Evolutionary conservation across 2,888 invertebrate species (phyloP).

Genomic region (Hofmannophila pseudospretella): DNA sequence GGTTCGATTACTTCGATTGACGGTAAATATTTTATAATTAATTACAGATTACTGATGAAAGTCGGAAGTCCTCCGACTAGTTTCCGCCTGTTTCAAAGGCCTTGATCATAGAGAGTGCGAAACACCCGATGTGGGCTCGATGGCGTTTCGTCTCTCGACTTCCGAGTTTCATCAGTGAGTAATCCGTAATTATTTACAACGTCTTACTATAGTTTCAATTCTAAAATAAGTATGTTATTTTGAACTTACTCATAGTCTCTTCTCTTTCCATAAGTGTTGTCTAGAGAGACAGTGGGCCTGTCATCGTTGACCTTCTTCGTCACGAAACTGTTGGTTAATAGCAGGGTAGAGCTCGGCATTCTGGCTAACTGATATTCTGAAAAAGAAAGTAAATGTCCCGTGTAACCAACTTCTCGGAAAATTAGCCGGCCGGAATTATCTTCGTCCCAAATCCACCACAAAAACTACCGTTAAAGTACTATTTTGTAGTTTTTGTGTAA

Average conservation of each 20-base stretch:
- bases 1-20: too few species aligned
- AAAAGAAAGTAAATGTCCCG: background rate
- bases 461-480: background rate
- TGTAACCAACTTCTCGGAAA: background rate
- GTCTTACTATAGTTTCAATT: too few species aligned
- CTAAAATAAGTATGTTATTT: too few species aligned
- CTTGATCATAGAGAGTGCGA: too few species aligned
- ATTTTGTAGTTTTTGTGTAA: background rate
- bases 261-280: constrained; percentile 27
- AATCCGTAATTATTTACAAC: too few species aligned
- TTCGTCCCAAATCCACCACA: background rate
- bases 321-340: constrained; percentile 32
- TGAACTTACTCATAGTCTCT: constrained; percentile 59
- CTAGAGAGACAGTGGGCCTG: constrained; percentile 20
- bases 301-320: constrained; percentile 36
- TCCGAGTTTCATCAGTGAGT: too few species aligned
- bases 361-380: background rate
- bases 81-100: too few species aligned
- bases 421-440: background rate
- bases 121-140: too few species aligned
- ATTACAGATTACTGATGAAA: too few species aligned
- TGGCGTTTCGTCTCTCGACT: too few species aligned
- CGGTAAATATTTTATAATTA: too few species aligned
- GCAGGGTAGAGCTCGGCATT: constrained; percentile 24
- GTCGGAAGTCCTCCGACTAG: too few species aligned